Base-by-base conservation (phyloP, 1,140 invertebrate species). In the Bathynomus jamesi region DNA sequence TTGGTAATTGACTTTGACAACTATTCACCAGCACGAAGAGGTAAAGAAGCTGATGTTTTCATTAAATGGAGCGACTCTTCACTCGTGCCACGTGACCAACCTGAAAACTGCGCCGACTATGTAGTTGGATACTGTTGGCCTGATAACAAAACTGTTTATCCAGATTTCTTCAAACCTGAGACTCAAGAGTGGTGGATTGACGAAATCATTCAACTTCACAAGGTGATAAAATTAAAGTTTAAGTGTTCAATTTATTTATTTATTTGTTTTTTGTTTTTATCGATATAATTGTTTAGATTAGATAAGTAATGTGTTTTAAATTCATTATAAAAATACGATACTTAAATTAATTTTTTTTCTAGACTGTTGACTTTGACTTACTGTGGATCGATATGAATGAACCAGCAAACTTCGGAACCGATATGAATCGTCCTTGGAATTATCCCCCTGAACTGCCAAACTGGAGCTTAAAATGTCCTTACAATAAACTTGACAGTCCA, bases 341-440 rank as follows among this genome's bases (percentile, higher is more conserved):
- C 21, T 53, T 21, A 53, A 53, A 53, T 53, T 5, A 5, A 53
- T 17, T 2, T 53, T 1, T 29, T 64, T 64, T 63, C 7, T 61
- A 61, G 60, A 11, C 11, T 71, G 27, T 27, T 25, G 7, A 28
- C 4, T 69, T 69, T 62, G 77, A 78, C 46, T 72, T 70, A 21
- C 28, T 78, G 2, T 78, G 77, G 77, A 78, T 78, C 29, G 77
- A 79, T 53, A 79, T 79, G 79, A 80, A 81, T 68, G 80, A 80
- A 60, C 80, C 80, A 24, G 73, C 80, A 31, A 79, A 78, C 66
- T 80, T 80, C 79, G 81, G 77, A 11, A 82, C 82, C 0, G 82
- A 83, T 73, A 76, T 81, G 68, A 75, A 78, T 25, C 69, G 73
- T 29, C 79, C 80, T 21, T 82, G 74, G 72, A 81, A 81, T 53